Base-by-base conservation (phyloP, 2,113 vertebrate species). In the Ramphastos sulfuratus region DNA sequence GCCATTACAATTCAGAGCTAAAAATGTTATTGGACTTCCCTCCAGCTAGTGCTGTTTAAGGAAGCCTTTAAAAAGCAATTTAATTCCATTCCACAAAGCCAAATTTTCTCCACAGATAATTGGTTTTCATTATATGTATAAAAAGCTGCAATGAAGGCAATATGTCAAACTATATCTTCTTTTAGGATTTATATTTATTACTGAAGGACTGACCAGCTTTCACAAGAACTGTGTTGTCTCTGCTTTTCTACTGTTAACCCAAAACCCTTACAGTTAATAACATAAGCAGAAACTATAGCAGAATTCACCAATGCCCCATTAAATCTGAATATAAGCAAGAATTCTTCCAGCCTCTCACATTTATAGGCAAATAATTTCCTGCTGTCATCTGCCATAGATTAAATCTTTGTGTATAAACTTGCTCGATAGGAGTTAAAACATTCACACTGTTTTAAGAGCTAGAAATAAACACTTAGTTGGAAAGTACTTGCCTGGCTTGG, bases 101-200 rank as follows among this genome's bases (percentile, higher is more conserved):
- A 97, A 95, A 96, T 97, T 98, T 97, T 97, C 96, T 97, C 94
- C 96, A 97, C 95, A 97, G 94, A 97, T 96, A 97, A 98, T 95
- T 97, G 94, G 93, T 96, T 98, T 97, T 96, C 95, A 97, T 97
- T 96, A 94, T 79, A 92, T 67, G 30, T 87, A 96, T 93, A 96
- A 96, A 97, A 97, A 95, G 55, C 87, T 91, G 88, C 87, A 92
- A 81, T 90, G 85, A 96, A 96, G 94, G 76, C 91, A 89, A 58
- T 94, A 87, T 91, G 86, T 84, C 95, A 87, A 92, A 94, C 75
- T 80, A 24, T 73, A 85, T 66, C 48, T 89, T 87, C 24, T 95
- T 77, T 85, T 82, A 46, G 83, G 50, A 72, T 72, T 90, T 82
- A 61, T 91, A 89, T 93, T 94, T 96, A 77, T 93, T 85, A 61